These are phyloP conservation scores for Hylia prasina DNA, from an alignment of 2,113 vertebrate species.

Conservation along the genomic window DNA sequence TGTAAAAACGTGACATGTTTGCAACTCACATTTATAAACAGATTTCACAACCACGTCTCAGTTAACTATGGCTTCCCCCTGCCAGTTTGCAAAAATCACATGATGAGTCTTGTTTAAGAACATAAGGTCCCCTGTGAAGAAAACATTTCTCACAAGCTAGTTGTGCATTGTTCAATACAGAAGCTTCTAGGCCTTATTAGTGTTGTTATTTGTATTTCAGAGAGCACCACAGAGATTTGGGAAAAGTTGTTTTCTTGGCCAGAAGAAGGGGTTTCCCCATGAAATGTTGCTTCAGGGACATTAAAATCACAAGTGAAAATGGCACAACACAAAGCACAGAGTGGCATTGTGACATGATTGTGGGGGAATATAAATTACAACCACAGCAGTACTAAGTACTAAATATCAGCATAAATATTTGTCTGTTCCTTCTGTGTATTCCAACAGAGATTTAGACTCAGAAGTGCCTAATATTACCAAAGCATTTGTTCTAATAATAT, in stretches of 20 bases:
- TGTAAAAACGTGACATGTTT: not conserved
- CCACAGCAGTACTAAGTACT: not conserved
- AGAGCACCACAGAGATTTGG: not conserved
- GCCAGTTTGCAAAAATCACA: not conserved
- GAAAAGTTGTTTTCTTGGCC: not conserved
- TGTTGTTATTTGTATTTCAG: not conserved
- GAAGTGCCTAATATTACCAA: not conserved
- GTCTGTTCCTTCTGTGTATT: not conserved
- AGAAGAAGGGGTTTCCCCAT: not conserved
- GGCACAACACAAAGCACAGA: not conserved
- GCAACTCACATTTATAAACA: not conserved
- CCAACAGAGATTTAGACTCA: not conserved
- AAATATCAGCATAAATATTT: slow-evolving; percentile 19
- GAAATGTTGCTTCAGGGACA: not conserved
- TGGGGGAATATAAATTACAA: not conserved
- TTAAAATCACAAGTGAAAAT: not conserved
- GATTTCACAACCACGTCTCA: not conserved
- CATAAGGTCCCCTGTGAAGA: not conserved
- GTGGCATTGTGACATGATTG: not conserved
- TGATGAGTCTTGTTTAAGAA: not conserved
- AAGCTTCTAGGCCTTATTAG: not conserved
- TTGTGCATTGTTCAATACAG: not conserved
- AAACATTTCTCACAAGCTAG: not conserved
- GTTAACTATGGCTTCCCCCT: not conserved
- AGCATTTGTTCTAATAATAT: not conserved